phyloP scores from a whole-genome alignment of 2,113 vertebrate species.

The Upupa epops region DNA sequence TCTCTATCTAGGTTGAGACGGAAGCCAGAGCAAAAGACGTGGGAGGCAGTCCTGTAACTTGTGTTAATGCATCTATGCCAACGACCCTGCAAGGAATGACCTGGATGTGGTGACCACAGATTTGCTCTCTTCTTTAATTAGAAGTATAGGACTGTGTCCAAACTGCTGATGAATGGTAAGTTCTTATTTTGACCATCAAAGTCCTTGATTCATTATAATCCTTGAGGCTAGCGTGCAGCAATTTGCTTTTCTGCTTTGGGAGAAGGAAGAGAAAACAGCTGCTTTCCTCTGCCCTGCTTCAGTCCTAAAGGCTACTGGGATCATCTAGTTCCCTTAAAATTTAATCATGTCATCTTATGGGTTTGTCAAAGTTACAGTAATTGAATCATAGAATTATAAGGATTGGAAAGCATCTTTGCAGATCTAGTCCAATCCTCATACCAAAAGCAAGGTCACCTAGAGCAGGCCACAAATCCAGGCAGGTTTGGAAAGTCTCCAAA shows the following conservation, averaged over 20 bases:
- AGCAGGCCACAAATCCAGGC: too few relatives aligned
- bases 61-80: neutral
- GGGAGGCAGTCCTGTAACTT: neutral
- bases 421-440: too few relatives aligned
- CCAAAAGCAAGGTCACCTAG: too few relatives aligned
- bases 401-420: too few relatives aligned
- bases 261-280: slow-evolving; percentile 30
- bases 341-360: neutral
- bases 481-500: too few relatives aligned
- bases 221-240: slow-evolving; percentile 30
- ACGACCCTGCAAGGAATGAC: neutral
- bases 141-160: slow-evolving; percentile 21
- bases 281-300: neutral
- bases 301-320: neutral
- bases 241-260: slow-evolving; percentile 26
- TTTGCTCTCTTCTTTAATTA: slow-evolving; percentile 1
- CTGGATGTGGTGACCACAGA: neutral
- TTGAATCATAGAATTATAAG: too few relatives aligned
- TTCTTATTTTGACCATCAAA: slow-evolving; percentile 50
- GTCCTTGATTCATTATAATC: slow-evolving; percentile 20
- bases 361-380: neutral
- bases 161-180: slow-evolving; percentile 25
- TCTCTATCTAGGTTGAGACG: neutral
- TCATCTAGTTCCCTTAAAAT: neutral
- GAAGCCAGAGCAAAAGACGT: neutral